Conservation (phyloP, 2,888 invertebrate species). For the Willowsia nigromaculata region DNA sequence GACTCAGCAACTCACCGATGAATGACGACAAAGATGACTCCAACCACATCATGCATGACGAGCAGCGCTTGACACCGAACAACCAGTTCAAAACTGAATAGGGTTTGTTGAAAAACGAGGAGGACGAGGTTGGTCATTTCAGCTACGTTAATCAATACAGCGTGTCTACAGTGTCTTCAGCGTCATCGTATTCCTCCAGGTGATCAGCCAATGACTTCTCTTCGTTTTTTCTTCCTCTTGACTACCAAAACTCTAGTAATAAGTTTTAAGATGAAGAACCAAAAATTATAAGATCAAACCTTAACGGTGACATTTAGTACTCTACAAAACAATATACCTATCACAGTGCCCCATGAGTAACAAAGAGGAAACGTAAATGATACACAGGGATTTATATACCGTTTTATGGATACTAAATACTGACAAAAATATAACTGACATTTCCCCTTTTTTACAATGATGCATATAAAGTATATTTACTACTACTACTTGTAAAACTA, state of each 20-base stretch:
- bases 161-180: conserved; percentile 26
- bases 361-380: not conserved
- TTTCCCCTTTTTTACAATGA: not conserved
- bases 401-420: not conserved
- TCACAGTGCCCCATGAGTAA: not conserved
- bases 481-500: not conserved
- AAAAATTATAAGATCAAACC: not conserved
- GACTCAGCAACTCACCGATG: conserved; percentile 61
- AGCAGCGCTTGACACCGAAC: conserved; percentile 49
- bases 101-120: conserved; percentile 64
- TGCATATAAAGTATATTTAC: conserved; percentile 4
- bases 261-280: not conserved
- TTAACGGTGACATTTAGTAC: not conserved
- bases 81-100: conserved; percentile 67
- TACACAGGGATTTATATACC: not conserved
- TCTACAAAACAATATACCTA: not conserved
- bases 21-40: conserved; percentile 77
- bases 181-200: conserved; percentile 43
- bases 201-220: conserved; percentile 53
- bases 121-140: conserved; percentile 56
- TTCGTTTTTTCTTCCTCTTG: conserved; percentile 37
- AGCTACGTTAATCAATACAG: not conserved
- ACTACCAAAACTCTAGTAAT: not conserved
- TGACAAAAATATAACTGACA: not conserved
- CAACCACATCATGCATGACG: conserved; percentile 70